Conservation (phyloP, 2,113 vertebrate species). For the Eudorcas thomsonii region DNA sequence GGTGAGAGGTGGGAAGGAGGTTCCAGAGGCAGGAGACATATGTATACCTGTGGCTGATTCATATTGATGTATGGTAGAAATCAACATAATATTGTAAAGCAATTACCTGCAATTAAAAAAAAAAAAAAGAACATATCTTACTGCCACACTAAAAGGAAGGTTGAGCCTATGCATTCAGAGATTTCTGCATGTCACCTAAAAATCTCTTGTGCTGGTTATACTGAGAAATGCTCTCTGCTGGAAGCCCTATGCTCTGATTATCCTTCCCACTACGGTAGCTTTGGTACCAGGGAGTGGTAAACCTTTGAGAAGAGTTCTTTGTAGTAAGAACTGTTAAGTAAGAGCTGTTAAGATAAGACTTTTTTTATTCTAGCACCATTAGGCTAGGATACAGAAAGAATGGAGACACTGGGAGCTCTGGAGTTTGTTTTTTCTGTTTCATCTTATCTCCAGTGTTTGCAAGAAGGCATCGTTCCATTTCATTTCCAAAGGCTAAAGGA, state of each 20-base stretch:
- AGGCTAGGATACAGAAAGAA: not conserved
- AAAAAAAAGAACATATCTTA: not conserved
- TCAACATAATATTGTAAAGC: not conserved
- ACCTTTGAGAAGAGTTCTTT: not conserved
- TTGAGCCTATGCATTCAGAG: not conserved
- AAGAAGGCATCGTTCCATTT: not conserved
- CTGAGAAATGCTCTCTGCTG: not conserved
- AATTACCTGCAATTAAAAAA: not conserved
- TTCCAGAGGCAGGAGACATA: not conserved
- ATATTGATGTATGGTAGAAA: not conserved
- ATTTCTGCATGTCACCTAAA: not conserved
- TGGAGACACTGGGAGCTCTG: not conserved
- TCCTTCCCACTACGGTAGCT: constrained; percentile 75
- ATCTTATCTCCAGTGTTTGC: not conserved
- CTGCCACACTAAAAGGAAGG: not conserved
- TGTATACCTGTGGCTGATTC: not conserved
- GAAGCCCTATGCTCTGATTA: constrained; percentile 64
- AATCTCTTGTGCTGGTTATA: not conserved
- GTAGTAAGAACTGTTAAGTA: not conserved
- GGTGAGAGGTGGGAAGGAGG: not conserved
- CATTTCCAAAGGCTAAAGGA: not conserved
- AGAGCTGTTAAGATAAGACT: not conserved
- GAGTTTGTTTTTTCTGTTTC: not conserved
- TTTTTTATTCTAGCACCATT: not conserved
- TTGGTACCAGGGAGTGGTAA: constrained; percentile 65